Conservation (phyloP, 2,797 vertebrate species). For the Enteromius fasciolatus region DNA sequence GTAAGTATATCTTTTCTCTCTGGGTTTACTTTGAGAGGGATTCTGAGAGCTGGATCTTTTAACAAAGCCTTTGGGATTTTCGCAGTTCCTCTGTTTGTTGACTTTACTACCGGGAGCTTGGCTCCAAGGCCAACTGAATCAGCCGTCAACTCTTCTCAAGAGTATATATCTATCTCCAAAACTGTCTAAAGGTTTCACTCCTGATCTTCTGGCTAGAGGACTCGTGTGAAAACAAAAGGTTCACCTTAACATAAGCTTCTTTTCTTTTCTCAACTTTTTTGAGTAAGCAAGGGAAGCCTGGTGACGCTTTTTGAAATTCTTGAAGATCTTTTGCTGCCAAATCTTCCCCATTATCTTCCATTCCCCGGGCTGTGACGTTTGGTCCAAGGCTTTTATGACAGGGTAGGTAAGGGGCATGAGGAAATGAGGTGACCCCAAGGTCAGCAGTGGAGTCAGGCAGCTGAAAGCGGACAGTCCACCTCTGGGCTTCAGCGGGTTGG, state of each 20-base stretch:
- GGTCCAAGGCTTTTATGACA: slow-evolving; percentile 77
- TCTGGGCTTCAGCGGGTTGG: slow-evolving; percentile 57
- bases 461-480: slow-evolving; percentile 67
- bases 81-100: slow-evolving; percentile 62
- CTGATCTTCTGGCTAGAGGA: not conserved
- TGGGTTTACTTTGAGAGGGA: slow-evolving; percentile 63
- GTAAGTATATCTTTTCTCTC: slow-evolving; percentile 60
- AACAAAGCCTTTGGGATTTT: slow-evolving; percentile 64
- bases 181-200: not conserved
- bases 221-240: slow-evolving; percentile 18
- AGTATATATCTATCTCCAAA: not conserved
- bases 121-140: slow-evolving; percentile 56
- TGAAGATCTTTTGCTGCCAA: slow-evolving; percentile 62
- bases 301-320: slow-evolving; percentile 63
- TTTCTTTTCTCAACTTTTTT: not conserved
- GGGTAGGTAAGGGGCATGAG: slow-evolving; percentile 82
- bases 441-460: slow-evolving; percentile 76
- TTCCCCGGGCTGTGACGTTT: slow-evolving; percentile 71
- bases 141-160: slow-evolving; percentile 45
- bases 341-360: slow-evolving; percentile 72
- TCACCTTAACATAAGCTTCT: not conserved
- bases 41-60: slow-evolving; percentile 59
- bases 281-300: slow-evolving; percentile 54
- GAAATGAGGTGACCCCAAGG: slow-evolving; percentile 85
- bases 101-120: slow-evolving; percentile 64